Percentiles rank a stretch among this genome's conserved stretches.
These are phyloP conservation scores for Apis cerana DNA, from an alignment of 1,140 invertebrate genomes.

Conservation along the genomic window DNA sequence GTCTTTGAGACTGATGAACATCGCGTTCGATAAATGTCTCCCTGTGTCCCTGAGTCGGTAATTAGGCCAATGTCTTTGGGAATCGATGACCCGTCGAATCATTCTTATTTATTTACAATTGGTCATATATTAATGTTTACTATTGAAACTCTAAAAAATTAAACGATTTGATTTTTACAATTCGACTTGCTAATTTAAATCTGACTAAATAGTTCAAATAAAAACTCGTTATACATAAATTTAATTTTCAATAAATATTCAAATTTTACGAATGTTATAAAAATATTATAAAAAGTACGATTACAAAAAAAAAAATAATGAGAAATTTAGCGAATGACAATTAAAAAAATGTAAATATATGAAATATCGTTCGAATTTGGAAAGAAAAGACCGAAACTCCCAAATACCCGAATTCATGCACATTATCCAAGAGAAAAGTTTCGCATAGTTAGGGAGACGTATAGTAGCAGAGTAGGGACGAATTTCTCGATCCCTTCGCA, in stretches of 20 bases:
- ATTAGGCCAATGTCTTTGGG: conserved; percentile 49
- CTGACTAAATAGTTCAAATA: no score
- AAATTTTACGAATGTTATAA: not conserved
- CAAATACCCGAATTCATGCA: not conserved
- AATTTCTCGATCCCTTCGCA: conserved; percentile 25
- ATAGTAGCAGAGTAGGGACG: not conserved
- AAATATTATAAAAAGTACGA: not conserved
- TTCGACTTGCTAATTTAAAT: not conserved
- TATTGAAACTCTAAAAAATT: not conserved
- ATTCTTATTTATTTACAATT: not conserved
- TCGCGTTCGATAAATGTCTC: not conserved
- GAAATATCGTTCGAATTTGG: not conserved
- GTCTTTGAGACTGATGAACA: conserved; percentile 21
- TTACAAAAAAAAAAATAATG: not conserved
- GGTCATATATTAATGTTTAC: no score
- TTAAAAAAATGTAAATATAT: not conserved
- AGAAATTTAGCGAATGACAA: not conserved
- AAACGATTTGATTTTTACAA: not conserved
- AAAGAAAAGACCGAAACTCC: not conserved
- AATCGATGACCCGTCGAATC: conserved; percentile 44
- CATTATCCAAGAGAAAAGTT: not conserved
- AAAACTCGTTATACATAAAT: not conserved
- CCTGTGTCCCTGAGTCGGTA: conserved; percentile 48
- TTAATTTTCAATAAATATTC: not conserved
- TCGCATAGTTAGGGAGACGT: not conserved